A percentile compares a stretch with the other conserved stretches of the same genome.
These are phyloP conservation scores for Drosophila greeni DNA, from an alignment of 2,888 invertebrate species.

Conservation along the genomic window DNA sequence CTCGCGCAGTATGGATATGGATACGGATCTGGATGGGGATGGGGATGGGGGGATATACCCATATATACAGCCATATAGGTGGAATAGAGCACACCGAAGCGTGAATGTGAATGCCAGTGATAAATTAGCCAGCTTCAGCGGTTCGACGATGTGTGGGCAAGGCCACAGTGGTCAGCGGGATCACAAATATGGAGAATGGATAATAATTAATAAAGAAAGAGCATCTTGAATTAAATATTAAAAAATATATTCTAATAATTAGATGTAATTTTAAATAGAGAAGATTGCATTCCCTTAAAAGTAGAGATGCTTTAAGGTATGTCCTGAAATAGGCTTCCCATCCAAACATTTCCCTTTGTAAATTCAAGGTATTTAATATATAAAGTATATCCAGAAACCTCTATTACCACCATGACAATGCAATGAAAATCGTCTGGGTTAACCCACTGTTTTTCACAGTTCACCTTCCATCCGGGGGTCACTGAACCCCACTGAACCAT, in stretches of 20 bases:
- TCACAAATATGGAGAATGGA: neutral
- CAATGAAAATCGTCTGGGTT: neutral
- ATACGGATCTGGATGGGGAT: slow-evolving; percentile 29
- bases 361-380: no score
- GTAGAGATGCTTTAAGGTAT: neutral
- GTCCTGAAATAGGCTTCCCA: neutral
- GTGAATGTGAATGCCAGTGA: slow-evolving; percentile 39
- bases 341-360: no score
- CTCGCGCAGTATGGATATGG: slow-evolving; percentile 26
- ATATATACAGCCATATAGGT: slow-evolving; percentile 14
- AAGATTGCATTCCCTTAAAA: neutral
- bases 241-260: neutral
- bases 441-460: slow-evolving; percentile 9
- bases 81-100: slow-evolving; percentile 33
- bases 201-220: neutral
- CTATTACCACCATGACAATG: neutral
- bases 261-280: neutral
- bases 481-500: slow-evolving; percentile 21
- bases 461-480: slow-evolving; percentile 19
- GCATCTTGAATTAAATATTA: neutral
- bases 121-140: slow-evolving; percentile 47
- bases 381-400: neutral
- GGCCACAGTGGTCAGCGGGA: slow-evolving; percentile 28
- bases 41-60: neutral
- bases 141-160: slow-evolving; percentile 36